Conservation (phyloP, 92 coral and sea anemone species). For the Zoanthus sansibaricus region DNA sequence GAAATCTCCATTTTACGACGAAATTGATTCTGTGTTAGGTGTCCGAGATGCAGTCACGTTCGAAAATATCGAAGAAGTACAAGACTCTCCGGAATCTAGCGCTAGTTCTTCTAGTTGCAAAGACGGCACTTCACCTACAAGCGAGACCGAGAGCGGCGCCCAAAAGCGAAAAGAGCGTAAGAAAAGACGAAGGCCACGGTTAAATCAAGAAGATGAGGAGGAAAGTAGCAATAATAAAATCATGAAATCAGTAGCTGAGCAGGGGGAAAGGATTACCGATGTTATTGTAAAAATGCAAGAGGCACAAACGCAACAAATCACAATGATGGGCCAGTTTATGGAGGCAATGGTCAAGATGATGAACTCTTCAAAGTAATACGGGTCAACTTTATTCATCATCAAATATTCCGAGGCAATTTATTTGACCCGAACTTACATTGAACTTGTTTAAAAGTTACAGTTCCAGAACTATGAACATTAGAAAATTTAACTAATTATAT, state of each 20-base stretch:
- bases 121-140: no score
- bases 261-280: background rate
- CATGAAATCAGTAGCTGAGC: background rate
- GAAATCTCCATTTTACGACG: no score
- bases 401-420: background rate
- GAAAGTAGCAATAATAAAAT: background rate
- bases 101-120: no score
- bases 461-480: no score
- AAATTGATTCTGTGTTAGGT: no score
- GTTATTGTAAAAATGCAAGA: background rate
- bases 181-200: background rate
- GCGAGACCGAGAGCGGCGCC: no score
- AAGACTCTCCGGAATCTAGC: no score
- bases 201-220: background rate
- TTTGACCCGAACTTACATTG: background rate
- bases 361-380: background rate
- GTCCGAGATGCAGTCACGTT: no score
- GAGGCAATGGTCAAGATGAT: background rate
- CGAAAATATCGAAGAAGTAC: no score
- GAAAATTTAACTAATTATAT: no score
- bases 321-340: slow-evolving; percentile 17
- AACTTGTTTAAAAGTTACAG: no score
- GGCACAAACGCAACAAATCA: background rate
- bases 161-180: background rate
- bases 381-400: background rate